Evolutionary conservation across 2,888 invertebrate species (phyloP).

Genomic region (Druceiella hillmani): DNA sequence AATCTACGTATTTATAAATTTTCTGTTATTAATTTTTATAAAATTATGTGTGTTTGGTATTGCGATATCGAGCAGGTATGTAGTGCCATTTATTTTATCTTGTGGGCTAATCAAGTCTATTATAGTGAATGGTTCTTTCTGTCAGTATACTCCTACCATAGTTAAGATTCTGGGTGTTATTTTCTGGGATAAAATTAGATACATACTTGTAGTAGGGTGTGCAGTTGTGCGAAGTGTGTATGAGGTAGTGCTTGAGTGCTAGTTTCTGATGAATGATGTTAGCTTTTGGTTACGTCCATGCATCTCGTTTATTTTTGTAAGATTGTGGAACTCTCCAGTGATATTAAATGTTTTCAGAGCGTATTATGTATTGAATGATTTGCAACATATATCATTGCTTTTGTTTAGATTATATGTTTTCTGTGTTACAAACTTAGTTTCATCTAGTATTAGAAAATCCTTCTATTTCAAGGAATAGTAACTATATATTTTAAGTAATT

Average conservation of each 20-base stretch:
- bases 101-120: constrained; percentile 10
- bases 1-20: constrained; percentile 12
- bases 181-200: too few species aligned
- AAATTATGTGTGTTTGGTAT: constrained; percentile 14
- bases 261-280: not conserved
- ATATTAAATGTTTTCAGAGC: not conserved
- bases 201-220: constrained; percentile 1
- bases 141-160: too few species aligned
- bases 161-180: too few species aligned
- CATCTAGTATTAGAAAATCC: too few species aligned
- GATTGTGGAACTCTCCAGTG: constrained; percentile 1
- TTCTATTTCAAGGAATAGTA: too few species aligned
- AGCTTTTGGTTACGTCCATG: not conserved
- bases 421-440: too few species aligned
- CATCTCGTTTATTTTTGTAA: not conserved
- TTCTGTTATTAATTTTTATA: constrained; percentile 13
- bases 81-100: constrained; percentile 13
- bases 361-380: too few species aligned
- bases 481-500: too few species aligned
- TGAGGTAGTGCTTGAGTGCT: not conserved
- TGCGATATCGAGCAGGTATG: constrained; percentile 14
- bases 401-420: too few species aligned
- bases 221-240: not conserved
- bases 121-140: constrained; percentile 4
- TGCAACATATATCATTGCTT: too few species aligned